Base-by-base conservation (phyloP, 2,113 vertebrate genomes). In the Muntiacus muntjak region DNA sequence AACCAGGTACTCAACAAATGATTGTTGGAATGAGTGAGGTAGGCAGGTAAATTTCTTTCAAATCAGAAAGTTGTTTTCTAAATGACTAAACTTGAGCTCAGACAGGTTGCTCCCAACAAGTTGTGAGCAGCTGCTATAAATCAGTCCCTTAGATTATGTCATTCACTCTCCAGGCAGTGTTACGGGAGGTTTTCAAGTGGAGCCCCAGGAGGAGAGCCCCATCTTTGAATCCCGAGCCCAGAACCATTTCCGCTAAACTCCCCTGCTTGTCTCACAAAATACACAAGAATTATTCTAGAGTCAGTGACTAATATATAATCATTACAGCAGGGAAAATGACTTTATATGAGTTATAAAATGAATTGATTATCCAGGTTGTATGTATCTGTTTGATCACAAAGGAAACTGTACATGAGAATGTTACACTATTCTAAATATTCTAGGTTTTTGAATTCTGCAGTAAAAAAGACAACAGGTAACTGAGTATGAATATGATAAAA, bases 401-500 rank as follows among this genome's bases (percentile, higher is more conserved):
- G 97, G 98, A 98, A 96, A 91, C 71, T 97, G 21, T 78, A 91
- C 47, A 7, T 45, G 97, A 98, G 94, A 97, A 93, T 84, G 97
- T 97, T 97, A 82, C 94, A 82, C 79, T 97, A 54, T 96, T 94
- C 94, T 98, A 97, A 97, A 96, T 98, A 93, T 95, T 71, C 95
- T 96, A 97, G 97, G 95, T 97, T 97, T 98, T 87, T 97, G 78
- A 97, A 96, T 98, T 98, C 96, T 97, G 89, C 92, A 94, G 97
- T 87, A 91, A 97, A 98, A 97, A 96, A 89, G 97, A 97, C 97
- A 98, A 92, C 92, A 98, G 97, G 95, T 98, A 98, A 97, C 98
- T 98, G 94, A 98, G 97, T 97, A 55, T 94, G 95, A 98, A 89
- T 97, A 98, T 98, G 98, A 98, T 98, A 98, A 96, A 98, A 98